Percentiles rank a stretch among this genome's conserved stretches.
Evolutionary conservation across 2,797 vertebrate genomes (phyloP).

Genomic region (Tokudaia muenninki): DNA sequence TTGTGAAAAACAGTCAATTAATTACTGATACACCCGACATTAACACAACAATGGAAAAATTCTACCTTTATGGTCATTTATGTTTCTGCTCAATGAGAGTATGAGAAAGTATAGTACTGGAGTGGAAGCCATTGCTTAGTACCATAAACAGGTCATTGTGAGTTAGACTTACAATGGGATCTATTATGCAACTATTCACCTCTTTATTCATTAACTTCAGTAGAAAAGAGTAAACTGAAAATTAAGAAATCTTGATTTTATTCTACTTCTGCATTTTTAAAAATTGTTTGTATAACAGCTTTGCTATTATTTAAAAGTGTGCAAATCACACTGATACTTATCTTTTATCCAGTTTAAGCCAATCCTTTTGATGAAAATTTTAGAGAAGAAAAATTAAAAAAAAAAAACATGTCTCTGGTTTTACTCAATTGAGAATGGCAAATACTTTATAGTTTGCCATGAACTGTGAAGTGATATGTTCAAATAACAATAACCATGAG

Average conservation of each 20-base stretch:
- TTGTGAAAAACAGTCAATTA: not conserved
- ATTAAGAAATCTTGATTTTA: not conserved
- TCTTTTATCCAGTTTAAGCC: not conserved
- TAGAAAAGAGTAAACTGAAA: not conserved
- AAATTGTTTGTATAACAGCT: not conserved
- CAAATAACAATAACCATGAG: not conserved
- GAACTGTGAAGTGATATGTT: not conserved
- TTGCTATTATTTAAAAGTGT: not conserved
- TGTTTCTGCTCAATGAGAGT: not conserved
- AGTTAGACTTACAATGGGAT: not conserved
- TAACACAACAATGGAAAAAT: not conserved
- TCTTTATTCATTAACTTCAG: not conserved
- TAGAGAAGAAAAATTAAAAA: not conserved
- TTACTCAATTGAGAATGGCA: too few relatives aligned
- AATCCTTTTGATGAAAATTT: not conserved
- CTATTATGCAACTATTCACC: not conserved
- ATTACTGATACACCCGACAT: not conserved
- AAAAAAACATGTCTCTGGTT: not conserved
- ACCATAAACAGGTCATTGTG: not conserved
- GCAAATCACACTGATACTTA: not conserved
- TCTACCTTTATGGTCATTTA: not conserved
- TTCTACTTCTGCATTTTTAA: not conserved
- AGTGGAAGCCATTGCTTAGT: not conserved
- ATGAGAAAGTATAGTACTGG: not conserved
- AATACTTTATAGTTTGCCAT: too few relatives aligned